Percentiles rank a stretch among this genome's conserved stretches.
These are phyloP conservation scores for Clarias platycephalus DNA, from an alignment of 2,797 vertebrate genomes.

Conservation along the genomic window DNA sequence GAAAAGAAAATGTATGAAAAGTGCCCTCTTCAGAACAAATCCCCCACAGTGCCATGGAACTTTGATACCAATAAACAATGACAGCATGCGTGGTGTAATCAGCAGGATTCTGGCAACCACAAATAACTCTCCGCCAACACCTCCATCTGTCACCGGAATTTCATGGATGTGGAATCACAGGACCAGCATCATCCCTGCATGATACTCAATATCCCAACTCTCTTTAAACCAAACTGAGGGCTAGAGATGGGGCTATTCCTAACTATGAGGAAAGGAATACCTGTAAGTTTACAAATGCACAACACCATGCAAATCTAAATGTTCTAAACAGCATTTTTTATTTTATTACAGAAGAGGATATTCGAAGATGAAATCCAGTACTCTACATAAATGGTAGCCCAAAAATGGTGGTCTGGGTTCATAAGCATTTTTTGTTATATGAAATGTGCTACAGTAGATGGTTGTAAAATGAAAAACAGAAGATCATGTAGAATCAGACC, in stretches of 20 bases:
- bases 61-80: constrained; percentile 61
- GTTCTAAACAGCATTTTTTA: neutral
- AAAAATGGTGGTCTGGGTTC: too few relatives aligned
- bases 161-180: constrained; percentile 11
- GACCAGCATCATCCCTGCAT: constrained; percentile 18
- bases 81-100: constrained; percentile 57
- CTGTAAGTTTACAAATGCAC: neutral
- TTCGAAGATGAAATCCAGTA: neutral
- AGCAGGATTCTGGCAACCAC: constrained; percentile 66
- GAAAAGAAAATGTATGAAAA: neutral
- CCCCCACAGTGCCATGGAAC: constrained; percentile 58
- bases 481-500: too few relatives aligned
- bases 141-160: constrained; percentile 73
- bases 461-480: too few relatives aligned
- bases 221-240: neutral
- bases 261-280: neutral
- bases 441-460: too few relatives aligned
- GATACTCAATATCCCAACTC: neutral
- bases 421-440: too few relatives aligned
- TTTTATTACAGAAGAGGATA: constrained; percentile 8
- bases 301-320: neutral
- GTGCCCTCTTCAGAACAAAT: constrained; percentile 18
- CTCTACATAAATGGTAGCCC: neutral
- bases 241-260: neutral
- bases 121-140: constrained; percentile 50